Evolutionary conservation across 2,888 invertebrate species (phyloP), one percentile per base, ranked within the genome.

Genomic region (Sesamia inferens): DNA sequence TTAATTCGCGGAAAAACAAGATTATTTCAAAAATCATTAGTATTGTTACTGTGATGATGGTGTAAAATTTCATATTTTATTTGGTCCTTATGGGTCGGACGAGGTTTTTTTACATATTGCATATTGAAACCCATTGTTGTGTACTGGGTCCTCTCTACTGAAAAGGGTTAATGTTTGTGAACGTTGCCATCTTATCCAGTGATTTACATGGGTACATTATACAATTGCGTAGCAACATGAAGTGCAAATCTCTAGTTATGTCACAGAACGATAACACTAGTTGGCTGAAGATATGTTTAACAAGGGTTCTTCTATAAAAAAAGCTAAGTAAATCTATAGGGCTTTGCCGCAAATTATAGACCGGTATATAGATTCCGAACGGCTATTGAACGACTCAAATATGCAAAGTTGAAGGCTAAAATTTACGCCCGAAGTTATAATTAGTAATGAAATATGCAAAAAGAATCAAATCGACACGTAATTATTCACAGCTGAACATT

Each of bases 361-460:
- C 42, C 22, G 73, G 54, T 79, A 79, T 58, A 42, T 68, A 66
- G 51, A 64, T 67, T 66, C 39, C 72, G 24, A 64, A 48, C 54
- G 24, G 24, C 55, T 42, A 74, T 51, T 65, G 31, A 79, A 74
- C 67, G 63, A 66, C 44, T 66, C 74, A 74, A 79, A 78, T 64
- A 78, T 74, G 74, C 74, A 64, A 78, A 78, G 68, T 74, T 78
- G 74, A 78, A 78, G 79, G 78, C 79, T 78, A 74, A 63, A 64
- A 79, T 74, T 67, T 79, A 74, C 74, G 74, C 58, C 63, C 79
- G 67, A 74, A 74, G 74, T 78, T 78, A 74, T 67, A 78, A 78
- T 78, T 78, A 79, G 79, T 78, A 74, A 78, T 68, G 79, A 79
- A 77, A 58, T 74, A 74, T 68, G 51, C 58, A 64, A 74, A 79